Percentiles rank a stretch among this genome's conserved stretches.
Evolutionary conservation across 2,888 invertebrate species (phyloP).

Genomic region (Schizaphis graminum): DNA sequence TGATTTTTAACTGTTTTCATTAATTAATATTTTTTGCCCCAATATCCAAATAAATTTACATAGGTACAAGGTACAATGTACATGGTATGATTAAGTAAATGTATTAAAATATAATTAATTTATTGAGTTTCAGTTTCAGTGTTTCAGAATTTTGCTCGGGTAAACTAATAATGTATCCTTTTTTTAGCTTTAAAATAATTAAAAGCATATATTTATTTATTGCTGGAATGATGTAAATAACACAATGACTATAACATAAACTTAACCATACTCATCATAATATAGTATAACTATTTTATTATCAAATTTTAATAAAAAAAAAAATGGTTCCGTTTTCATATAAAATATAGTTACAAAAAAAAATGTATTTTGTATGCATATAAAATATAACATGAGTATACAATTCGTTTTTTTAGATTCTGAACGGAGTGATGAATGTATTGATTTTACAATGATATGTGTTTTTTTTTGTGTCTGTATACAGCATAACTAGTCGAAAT

Average conservation of each 20-base stretch:
- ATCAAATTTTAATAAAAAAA: too few relatives aligned
- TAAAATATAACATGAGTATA: background rate
- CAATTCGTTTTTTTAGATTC: too few relatives aligned
- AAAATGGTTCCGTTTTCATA: too few relatives aligned
- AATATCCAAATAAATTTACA: background rate
- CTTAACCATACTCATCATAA: too few relatives aligned
- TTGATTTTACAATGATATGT: too few relatives aligned
- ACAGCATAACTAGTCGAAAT: too few relatives aligned
- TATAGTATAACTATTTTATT: too few relatives aligned
- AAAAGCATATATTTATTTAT: background rate
- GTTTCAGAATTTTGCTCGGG: background rate
- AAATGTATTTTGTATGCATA: too few relatives aligned
- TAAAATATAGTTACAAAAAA: too few relatives aligned
- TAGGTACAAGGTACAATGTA: background rate
- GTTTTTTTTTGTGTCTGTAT: too few relatives aligned
- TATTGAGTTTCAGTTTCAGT: background rate
- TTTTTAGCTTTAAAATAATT: background rate
- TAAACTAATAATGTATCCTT: background rate
- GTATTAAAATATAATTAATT: background rate
- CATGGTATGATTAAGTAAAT: background rate
- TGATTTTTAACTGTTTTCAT: background rate
- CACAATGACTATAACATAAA: too few relatives aligned
- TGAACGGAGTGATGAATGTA: too few relatives aligned
- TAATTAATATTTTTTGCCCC: background rate
- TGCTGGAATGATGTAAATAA: background rate